phyloP scores from a whole-genome alignment of 2,797 vertebrate species.

The Sternarchorhynchus goeldii region DNA sequence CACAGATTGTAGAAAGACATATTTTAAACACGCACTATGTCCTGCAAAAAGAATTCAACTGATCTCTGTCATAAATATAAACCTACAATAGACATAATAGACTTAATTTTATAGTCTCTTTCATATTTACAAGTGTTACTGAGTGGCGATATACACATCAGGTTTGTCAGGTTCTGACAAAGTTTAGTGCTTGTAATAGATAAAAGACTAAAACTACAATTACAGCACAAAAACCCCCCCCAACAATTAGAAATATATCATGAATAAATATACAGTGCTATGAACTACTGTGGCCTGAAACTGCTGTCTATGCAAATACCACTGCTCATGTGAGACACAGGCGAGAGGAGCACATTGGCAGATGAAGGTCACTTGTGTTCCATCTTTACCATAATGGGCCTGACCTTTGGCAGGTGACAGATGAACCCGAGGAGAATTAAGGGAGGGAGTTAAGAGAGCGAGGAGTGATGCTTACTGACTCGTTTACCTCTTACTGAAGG shows the following conservation, averaged over 20 bases:
- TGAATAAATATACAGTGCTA: constrained; percentile 1
- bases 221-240: not conserved
- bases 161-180: no score
- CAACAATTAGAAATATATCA: no score
- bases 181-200: not conserved
- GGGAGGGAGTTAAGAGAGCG: constrained; percentile 56
- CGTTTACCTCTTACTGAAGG: constrained; percentile 60
- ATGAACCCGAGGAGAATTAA: constrained; percentile 62
- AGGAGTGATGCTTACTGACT: constrained; percentile 62
- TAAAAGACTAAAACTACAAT: not conserved
- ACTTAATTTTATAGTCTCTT: no score
- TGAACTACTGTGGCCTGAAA: constrained; percentile 28
- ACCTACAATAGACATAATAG: not conserved
- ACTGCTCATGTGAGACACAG: constrained; percentile 35
- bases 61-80: not conserved
- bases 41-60: not conserved
- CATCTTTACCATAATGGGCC: constrained; percentile 43
- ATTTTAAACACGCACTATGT: not conserved
- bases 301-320: constrained; percentile 43
- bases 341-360: not conserved
- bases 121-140: no score
- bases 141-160: not conserved
- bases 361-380: constrained; percentile 37
- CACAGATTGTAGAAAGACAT: constrained; percentile 5
- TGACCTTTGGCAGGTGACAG: constrained; percentile 58